Evolutionary conservation across 1,140 invertebrate species (phyloP), one percentile per base, ranked within the genome.

Genomic region (Hylyphantes graminicola): DNA sequence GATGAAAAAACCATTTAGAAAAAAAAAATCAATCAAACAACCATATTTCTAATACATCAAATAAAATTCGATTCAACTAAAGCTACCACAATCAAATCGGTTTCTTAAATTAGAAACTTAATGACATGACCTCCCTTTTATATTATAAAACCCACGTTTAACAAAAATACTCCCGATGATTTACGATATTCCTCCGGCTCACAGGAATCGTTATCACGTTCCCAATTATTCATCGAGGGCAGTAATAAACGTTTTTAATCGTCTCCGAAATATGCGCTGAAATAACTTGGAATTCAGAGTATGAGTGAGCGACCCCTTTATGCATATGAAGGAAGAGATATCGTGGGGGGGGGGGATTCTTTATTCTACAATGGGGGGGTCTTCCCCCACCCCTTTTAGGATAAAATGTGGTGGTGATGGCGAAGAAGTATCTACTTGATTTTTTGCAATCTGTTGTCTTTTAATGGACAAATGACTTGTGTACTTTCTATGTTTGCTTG

Each of bases 321-420:
- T 81, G 80, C 51, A 75, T 83, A 75, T 75, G 72, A 83, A 75
- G 80, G 17, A 61, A 21, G 61, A 81, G 80, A 75, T 64, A 83
- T 74, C 80, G 75, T 35, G 35, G 35, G 70, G 55, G 55, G 75
- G 75, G 72, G 67, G 80, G 80, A 83, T 83, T 83, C 80, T 83
- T 83, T 74, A 83, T 74, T 74, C 80, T 51, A 73, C 67, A 19
- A 73, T 17, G 55, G 77, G 77, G n/a, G 65, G 21, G 51, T 59
- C 11, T 54, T 65, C 80, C 68, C 54, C 19, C 67, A 35, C 35
- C 35, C 35, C 35, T 35, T 35, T 35, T 35, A 35, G n/a, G 57
- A 81, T 61, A 83, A 59, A 75, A 75, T 83, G 80, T 72, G 80
- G 80, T 73, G 57, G 61, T 11, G 74, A 61, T 35, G 54, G 12